Evolutionary conservation across 2,888 invertebrate genomes (phyloP), one percentile per base, ranked within the genome.

Genomic region (Amblyteles armatorius): DNA sequence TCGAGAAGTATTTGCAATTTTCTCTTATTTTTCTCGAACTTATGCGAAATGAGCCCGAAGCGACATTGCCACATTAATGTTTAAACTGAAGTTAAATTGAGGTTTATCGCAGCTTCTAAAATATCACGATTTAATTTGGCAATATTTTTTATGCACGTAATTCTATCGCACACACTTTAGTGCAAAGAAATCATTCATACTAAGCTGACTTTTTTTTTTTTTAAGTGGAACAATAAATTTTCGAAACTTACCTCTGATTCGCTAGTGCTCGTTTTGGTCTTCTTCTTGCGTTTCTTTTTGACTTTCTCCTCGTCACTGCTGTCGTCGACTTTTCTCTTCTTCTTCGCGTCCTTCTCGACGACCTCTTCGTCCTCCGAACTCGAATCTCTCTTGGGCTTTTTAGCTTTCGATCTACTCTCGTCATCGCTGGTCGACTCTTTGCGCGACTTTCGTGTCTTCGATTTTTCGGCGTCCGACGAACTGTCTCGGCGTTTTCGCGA

Each of bases 351-450:
- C 87, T 95, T 96, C 55, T 96, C 96, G 0, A 95, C 95, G 63
- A 95, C 95, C 0, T 96, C 96, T 36, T 96, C 96, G 0, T 96
- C 96, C 16, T 96, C 96, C 0, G 96, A 95, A 79, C 95, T 95
- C 79, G 96, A 95, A 82, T 94, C 94, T 60, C 94, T 95, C 94
- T 90, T 92, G 1, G 91, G 91, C 88, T 91, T 94, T 72, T 93
- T 94, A 1, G 88, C 33, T 48, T 92, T 91, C 2, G 91, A 74
- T 68, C 92, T 91, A 11, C 86, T 86, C 50, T 93, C 94, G 19
- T 94, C 94, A 16, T 94, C 94, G 69, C 92, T 87, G 19, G 91
- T 92, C 2, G 93, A 93, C 67, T 93, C 93, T 69, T 93, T 94
- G 29, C 92, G 90, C 0, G 91, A 88, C 76, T 92, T 95, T 94